phyloP scores from a whole-genome alignment of 37 sponge, comb jelly and placozoan genomes.

The Mnemiopsis leidyi region DNA sequence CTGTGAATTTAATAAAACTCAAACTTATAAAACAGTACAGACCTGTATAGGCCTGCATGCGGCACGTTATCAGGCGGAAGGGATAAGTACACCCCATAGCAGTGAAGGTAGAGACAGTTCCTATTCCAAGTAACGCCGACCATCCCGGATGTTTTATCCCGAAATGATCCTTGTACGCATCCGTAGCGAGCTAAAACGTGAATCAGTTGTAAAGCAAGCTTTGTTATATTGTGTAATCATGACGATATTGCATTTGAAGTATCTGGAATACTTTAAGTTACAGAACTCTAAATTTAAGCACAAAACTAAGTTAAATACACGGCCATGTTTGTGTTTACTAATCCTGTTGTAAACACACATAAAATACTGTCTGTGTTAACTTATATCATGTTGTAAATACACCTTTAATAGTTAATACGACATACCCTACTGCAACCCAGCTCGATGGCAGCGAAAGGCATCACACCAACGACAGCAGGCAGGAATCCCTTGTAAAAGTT shows the following conservation, averaged over 20 bases:
- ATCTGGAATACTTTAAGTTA: too few species aligned
- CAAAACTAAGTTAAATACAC: too few species aligned
- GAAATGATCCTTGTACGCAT: not conserved
- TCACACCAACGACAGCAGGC: slow-evolving; percentile 30
- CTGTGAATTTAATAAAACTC: not conserved
- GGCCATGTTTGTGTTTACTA: too few species aligned
- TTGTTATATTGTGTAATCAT: too few species aligned
- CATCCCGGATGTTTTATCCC: not conserved
- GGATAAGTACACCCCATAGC: slow-evolving; percentile 20
- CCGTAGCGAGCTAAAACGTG: not conserved
- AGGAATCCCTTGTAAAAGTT: slow-evolving; percentile 16
- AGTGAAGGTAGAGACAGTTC: not conserved
- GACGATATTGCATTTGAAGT: too few species aligned
- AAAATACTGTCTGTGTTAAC: too few species aligned
- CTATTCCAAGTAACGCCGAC: not conserved
- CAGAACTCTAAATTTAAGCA: too few species aligned
- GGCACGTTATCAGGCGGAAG: slow-evolving; percentile 17
- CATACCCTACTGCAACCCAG: slow-evolving; percentile 33
- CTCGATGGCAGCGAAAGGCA: slow-evolving; percentile 48
- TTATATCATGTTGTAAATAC: too few species aligned
- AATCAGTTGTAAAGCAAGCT: too few species aligned
- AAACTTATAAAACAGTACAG: not conserved
- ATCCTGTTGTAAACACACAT: too few species aligned
- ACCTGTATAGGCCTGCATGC: slow-evolving; percentile 47
- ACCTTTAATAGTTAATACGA: too few species aligned